Percentiles rank a stretch among this genome's conserved stretches.
Conservation (phyloP, 2,888 invertebrate species). For the Charanyca ferruginea region DNA sequence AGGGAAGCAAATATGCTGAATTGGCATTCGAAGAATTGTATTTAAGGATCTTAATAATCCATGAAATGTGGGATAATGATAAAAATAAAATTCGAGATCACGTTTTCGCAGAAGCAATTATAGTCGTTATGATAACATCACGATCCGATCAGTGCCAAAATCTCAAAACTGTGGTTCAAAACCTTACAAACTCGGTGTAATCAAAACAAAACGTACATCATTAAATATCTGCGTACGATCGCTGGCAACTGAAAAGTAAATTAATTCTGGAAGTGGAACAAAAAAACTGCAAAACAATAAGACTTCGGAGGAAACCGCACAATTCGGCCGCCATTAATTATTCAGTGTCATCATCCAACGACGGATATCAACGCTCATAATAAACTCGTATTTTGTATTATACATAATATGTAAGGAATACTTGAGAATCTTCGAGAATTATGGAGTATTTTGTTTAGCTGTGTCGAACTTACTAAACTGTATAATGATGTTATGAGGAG, state of each 20-base stretch:
- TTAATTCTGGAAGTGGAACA: constrained; percentile 84
- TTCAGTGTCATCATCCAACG: constrained; percentile 79
- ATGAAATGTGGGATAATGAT: constrained; percentile 25
- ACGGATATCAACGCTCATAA: constrained; percentile 64
- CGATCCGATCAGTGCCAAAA: constrained; percentile 42
- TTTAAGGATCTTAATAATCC: constrained; percentile 23
- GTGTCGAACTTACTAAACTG: not conserved
- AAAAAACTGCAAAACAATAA: constrained; percentile 73
- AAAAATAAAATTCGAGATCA: constrained; percentile 16
- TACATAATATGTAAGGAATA: constrained; percentile 37
- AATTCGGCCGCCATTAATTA: constrained; percentile 82
- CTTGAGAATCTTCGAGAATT: constrained; percentile 32
- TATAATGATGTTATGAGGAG: constrained; percentile 2
- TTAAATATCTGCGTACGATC: constrained; percentile 85
- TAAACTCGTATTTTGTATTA: constrained; percentile 63
- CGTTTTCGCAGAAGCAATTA: constrained; percentile 29
- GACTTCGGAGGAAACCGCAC: constrained; percentile 68
- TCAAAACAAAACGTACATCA: constrained; percentile 73
- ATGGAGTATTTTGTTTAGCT: not conserved
- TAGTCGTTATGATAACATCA: constrained; percentile 31
- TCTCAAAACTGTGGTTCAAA: constrained; percentile 40
- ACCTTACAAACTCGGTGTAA: constrained; percentile 63
- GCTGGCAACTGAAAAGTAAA: constrained; percentile 81
- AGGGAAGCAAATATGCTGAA: constrained; percentile 27
- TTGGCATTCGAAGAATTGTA: constrained; percentile 23